These are phyloP conservation scores for Mercenaria mercenaria DNA, from an alignment of 1,140 invertebrate genomes.

Conservation along the genomic window DNA sequence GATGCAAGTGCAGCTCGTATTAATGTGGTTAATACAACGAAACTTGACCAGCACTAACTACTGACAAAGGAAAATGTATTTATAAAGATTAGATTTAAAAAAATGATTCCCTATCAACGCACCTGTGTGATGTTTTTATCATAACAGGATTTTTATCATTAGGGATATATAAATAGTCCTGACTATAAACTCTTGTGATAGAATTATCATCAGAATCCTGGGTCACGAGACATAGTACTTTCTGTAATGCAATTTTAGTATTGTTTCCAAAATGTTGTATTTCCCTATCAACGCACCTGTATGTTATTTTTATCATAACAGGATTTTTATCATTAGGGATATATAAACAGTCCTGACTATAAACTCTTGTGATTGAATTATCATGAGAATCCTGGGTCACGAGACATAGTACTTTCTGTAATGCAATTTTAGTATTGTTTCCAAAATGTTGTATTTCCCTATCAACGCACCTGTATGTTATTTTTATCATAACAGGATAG, in stretches of 20 bases:
- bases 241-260: no score
- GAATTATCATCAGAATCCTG: slow-evolving; percentile 15
- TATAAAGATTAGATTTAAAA: no score
- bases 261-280: no score
- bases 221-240: slow-evolving; percentile 37
- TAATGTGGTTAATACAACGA: no score
- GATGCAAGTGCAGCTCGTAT: not conserved
- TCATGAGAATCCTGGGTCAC: slow-evolving; percentile 22
- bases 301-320: not conserved
- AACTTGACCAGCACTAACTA: no score
- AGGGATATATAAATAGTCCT: slow-evolving; percentile 23
- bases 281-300: slow-evolving; percentile 28
- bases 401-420: no score
- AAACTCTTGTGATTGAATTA: slow-evolving; percentile 8
- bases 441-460: no score
- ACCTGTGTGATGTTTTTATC: slow-evolving; percentile 7
- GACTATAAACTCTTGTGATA: slow-evolving; percentile 38
- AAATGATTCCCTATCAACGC: slow-evolving; percentile 18
- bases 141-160: not conserved
- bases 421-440: no score
- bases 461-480: slow-evolving; percentile 31
- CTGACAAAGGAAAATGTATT: no score
- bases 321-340: slow-evolving; percentile 1
- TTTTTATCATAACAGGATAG: not conserved
- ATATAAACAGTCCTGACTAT: slow-evolving; percentile 12